Conservation (phyloP, 1,140 invertebrate genomes). For the Dolichoris vasculosae region DNA sequence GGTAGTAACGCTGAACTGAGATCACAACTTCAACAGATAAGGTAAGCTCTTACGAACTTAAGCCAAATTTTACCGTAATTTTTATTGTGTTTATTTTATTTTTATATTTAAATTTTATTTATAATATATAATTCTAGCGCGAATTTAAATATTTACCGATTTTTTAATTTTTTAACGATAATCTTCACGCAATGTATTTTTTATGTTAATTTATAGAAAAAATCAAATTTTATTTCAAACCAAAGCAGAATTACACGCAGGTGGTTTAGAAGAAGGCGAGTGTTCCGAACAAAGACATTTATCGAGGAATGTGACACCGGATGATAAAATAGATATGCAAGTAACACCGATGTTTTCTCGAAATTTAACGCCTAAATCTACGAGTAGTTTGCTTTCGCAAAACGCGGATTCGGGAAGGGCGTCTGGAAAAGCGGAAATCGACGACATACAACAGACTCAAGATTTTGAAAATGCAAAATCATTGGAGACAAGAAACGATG, state of each 20-base stretch:
- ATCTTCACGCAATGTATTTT: neutral
- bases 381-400: neutral
- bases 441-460: conserved; percentile 18
- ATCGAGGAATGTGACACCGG: neutral
- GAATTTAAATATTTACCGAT: no score
- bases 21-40: conserved; percentile 73
- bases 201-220: conserved; percentile 13
- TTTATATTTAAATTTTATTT: no score
- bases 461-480: neutral
- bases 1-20: conserved; percentile 77
- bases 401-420: conserved; percentile 46
- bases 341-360: neutral
- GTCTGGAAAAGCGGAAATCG: conserved; percentile 40
- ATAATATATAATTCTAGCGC: no score
- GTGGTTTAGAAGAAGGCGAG: conserved; percentile 49
- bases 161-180: no score
- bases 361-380: neutral
- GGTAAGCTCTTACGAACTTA: conserved; percentile 64
- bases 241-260: conserved; percentile 1
- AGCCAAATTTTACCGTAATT: no score
- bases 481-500: neutral
- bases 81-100: no score
- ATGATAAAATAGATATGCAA: neutral
- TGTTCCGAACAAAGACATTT: neutral
- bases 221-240: conserved; percentile 34